A percentile compares a stretch with the other conserved stretches of the same genome.
These are phyloP conservation scores for Hydrocynus forskahlii DNA, from an alignment of 2,797 vertebrate genomes.

Conservation along the genomic window DNA sequence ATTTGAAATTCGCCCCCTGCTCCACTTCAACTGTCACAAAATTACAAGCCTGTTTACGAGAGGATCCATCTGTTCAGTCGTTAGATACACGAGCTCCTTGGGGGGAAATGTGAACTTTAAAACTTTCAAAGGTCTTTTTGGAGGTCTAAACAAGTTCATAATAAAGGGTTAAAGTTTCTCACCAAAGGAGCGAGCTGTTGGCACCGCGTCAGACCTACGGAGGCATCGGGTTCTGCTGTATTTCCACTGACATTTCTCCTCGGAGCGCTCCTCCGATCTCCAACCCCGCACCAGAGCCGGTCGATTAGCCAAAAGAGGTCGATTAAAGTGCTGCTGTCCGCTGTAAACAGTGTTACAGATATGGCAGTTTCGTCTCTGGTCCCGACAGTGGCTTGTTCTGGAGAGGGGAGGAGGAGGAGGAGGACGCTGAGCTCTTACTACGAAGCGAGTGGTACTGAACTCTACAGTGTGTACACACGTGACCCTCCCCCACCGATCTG, in stretches of 20 bases:
- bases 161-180: slow-evolving; percentile 60
- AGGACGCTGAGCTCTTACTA: slow-evolving; percentile 66
- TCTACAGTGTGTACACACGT: slow-evolving; percentile 81
- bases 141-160: no score
- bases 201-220: slow-evolving; percentile 73
- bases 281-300: no score
- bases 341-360: slow-evolving; percentile 46
- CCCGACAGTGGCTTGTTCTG: slow-evolving; percentile 65
- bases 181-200: slow-evolving; percentile 70
- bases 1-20: background rate
- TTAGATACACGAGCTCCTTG: no score
- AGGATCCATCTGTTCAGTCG: no score
- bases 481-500: slow-evolving; percentile 77
- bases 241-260: slow-evolving; percentile 74
- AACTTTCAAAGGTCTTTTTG: no score
- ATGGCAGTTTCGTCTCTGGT: slow-evolving; percentile 61
- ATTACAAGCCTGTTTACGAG: no score
- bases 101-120: no score
- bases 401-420: slow-evolving; percentile 60
- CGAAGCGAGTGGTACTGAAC: slow-evolving; percentile 70
- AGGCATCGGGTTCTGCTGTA: slow-evolving; percentile 76
- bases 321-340: slow-evolving; percentile 18
- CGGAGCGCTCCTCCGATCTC: slow-evolving; percentile 35
- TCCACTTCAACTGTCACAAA: slow-evolving; percentile 23
- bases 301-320: background rate